phyloP scores from a whole-genome alignment of 2,797 vertebrate genomes.

The Apodemus agrarius region DNA sequence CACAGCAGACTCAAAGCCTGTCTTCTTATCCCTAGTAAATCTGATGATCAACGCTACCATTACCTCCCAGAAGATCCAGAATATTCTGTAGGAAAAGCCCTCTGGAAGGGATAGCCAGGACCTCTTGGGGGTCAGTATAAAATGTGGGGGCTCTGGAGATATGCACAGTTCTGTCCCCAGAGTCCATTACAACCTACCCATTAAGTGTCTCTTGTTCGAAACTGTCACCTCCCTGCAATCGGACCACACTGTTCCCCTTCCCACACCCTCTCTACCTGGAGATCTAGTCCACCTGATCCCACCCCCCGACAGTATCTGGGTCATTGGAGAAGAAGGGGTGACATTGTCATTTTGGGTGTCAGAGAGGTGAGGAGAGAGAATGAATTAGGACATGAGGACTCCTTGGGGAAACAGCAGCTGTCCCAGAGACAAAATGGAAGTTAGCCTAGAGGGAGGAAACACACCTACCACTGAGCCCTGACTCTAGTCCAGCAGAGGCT shows the following conservation, averaged over 20 bases:
- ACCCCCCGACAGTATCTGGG: background rate
- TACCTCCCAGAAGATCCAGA: background rate
- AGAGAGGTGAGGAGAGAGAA: background rate
- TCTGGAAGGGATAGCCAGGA: background rate
- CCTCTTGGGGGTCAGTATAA: background rate
- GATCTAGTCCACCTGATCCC: background rate
- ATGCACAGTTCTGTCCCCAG: background rate
- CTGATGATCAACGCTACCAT: background rate
- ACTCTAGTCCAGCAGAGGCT: background rate
- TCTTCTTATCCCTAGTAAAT: constrained; percentile 21
- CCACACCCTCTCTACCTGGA: background rate
- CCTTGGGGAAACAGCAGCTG: background rate
- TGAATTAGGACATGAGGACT: background rate
- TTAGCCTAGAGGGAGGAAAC: background rate
- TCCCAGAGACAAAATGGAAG: background rate
- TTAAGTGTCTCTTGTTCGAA: background rate
- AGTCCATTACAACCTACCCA: too few relatives aligned
- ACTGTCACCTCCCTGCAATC: background rate
- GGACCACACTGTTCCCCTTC: background rate
- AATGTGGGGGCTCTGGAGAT: background rate
- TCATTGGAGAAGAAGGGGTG: background rate
- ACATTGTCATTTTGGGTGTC: background rate
- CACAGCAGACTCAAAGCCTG: background rate
- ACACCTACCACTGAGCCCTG: background rate
- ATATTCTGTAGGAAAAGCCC: background rate